These are phyloP conservation scores for Leucopsar rothschildi DNA, from an alignment of 2,113 vertebrate species.

Conservation along the genomic window DNA sequence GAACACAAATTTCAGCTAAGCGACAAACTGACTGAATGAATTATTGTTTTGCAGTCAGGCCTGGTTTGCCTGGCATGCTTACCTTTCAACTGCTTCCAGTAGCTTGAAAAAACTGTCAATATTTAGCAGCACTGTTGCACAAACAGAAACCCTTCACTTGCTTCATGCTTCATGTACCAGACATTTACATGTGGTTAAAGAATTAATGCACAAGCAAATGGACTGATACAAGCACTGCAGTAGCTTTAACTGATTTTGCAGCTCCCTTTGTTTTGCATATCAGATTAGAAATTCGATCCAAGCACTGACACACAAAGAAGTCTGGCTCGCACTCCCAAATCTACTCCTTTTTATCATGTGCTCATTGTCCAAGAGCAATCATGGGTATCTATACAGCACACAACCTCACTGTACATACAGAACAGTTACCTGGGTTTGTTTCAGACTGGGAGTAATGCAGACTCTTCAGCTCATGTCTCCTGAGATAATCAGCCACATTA, in stretches of 20 bases:
- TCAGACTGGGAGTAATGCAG: background rate
- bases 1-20: background rate
- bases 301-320: background rate
- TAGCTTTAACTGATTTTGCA: background rate
- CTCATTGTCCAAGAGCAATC: background rate
- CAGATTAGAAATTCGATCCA: background rate
- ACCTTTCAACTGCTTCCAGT: background rate
- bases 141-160: background rate
- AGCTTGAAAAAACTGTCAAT: background rate
- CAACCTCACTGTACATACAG: background rate
- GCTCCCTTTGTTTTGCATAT: background rate
- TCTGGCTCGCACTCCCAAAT: background rate
- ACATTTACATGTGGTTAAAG: background rate
- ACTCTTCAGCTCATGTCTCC: background rate
- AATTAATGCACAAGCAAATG: background rate
- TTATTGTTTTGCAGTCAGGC: background rate
- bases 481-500: background rate
- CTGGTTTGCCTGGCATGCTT: background rate
- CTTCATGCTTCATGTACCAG: background rate
- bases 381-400: background rate
- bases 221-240: background rate
- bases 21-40: background rate
- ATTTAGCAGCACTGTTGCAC: background rate
- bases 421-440: background rate
- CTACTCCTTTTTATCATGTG: background rate